These are phyloP conservation scores for Mallateleia sp. DNA, from an alignment of 2,888 invertebrate genomes.

Conservation along the genomic window DNA sequence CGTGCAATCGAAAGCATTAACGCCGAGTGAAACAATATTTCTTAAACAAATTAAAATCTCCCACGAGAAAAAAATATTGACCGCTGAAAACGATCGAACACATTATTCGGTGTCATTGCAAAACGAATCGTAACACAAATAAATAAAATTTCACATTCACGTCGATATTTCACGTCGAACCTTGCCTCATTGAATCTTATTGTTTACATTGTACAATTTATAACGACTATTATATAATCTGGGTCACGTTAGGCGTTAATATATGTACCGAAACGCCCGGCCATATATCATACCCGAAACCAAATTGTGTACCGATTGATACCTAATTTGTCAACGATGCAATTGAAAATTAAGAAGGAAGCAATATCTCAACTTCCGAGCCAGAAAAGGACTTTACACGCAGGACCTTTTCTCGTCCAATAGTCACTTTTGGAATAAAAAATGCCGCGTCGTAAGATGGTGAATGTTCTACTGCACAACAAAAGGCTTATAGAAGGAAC, in stretches of 20 bases:
- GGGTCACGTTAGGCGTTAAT: conserved; percentile 45
- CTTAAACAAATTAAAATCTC: conserved; percentile 30
- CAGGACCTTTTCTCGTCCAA: neutral
- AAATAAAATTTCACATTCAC: neutral
- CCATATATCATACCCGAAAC: neutral
- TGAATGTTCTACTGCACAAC: conserved; percentile 36
- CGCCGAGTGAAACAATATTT: conserved; percentile 30
- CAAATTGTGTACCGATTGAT: conserved; percentile 6
- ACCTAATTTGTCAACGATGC: conserved; percentile 24
- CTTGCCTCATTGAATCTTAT: conserved; percentile 36
- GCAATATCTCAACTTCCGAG: conserved; percentile 4
- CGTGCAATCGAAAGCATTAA: conserved; percentile 18
- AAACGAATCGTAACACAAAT: neutral
- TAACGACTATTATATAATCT: conserved; percentile 38
- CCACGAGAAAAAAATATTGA: conserved; percentile 27
- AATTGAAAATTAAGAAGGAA: conserved; percentile 15
- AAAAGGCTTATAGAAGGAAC: conserved; percentile 44
- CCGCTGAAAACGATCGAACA: conserved; percentile 34
- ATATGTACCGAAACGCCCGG: conserved; percentile 23
- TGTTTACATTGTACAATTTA: conserved; percentile 37
- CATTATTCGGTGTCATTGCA: conserved; percentile 20
- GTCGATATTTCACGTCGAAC: conserved; percentile 34
- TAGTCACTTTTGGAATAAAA: neutral
- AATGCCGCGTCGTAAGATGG: neutral
- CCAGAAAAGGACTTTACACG: too few species aligned